These are phyloP conservation scores for Drosophila simulans DNA, from an alignment of 1,140 invertebrate species.

Conservation along the genomic window DNA sequence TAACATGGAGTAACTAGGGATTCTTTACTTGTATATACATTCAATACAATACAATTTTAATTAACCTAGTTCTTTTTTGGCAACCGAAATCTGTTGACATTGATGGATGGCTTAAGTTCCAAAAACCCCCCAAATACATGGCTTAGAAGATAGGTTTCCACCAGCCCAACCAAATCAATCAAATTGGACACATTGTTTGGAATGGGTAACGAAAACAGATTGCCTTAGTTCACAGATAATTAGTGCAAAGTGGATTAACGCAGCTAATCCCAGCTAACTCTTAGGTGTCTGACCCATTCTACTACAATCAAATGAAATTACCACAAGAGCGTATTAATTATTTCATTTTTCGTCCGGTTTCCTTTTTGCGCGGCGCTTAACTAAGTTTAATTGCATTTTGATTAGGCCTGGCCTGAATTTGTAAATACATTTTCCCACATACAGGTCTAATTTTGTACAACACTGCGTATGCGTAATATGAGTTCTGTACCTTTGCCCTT, in stretches of 20 bases:
- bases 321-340: slow-evolving; percentile 16
- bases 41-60: background rate
- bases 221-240: slow-evolving; percentile 30
- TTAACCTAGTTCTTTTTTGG: slow-evolving; percentile 9
- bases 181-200: slow-evolving; percentile 25
- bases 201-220: slow-evolving; percentile 23
- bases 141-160: slow-evolving; percentile 23
- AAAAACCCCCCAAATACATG: background rate
- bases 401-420: slow-evolving; percentile 12
- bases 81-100: slow-evolving; percentile 22
- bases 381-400: slow-evolving; percentile 29
- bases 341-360: slow-evolving; percentile 8
- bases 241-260: slow-evolving; percentile 42
- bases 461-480: slow-evolving; percentile 54
- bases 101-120: slow-evolving; percentile 39
- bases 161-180: slow-evolving; percentile 26
- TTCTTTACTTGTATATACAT: background rate
- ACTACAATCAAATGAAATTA: slow-evolving; percentile 10
- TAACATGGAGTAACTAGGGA: background rate
- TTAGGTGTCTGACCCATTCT: slow-evolving; percentile 13
- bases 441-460: slow-evolving; percentile 6
- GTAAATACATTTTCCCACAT: slow-evolving; percentile 5
- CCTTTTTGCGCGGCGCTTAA: background rate
- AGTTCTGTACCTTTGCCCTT: background rate
- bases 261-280: slow-evolving; percentile 29